Percentiles rank a stretch among this genome's conserved stretches.
Conservation (phyloP, 2,113 vertebrate genomes). For the Dipodomys ordii region DNA sequence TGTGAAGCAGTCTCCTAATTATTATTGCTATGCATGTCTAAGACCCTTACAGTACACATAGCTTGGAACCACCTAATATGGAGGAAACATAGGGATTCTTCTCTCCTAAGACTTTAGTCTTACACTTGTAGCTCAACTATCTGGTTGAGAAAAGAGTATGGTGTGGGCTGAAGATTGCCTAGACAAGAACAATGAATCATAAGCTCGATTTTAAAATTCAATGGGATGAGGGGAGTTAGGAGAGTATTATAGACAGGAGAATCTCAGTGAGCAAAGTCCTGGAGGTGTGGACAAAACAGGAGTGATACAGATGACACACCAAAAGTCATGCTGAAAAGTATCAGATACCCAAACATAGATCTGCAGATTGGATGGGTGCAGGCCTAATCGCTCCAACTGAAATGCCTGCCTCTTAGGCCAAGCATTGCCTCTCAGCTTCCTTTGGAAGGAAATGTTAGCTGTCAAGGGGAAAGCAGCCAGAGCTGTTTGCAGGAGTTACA, state of each 20-base stretch:
- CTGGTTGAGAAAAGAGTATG: background rate
- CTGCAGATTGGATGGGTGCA: background rate
- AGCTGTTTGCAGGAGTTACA: conserved; percentile 69
- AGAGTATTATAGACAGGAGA: background rate
- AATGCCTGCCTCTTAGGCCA: background rate
- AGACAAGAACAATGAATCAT: conserved; percentile 63
- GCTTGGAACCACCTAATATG: background rate
- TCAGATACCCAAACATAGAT: background rate
- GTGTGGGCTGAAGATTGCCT: conserved; percentile 31
- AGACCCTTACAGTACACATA: background rate
- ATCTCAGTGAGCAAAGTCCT: background rate
- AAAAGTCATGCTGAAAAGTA: background rate
- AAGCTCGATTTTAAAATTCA: conserved; percentile 45
- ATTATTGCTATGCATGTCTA: background rate
- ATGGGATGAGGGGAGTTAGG: background rate
- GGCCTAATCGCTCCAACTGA: background rate
- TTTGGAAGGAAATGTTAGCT: conserved; percentile 56
- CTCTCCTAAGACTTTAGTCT: background rate
- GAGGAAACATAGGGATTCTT: background rate
- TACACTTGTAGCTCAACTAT: background rate
- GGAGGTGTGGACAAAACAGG: background rate
- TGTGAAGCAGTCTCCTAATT: background rate
- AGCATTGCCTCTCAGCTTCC: conserved; percentile 11
- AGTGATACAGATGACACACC: background rate
- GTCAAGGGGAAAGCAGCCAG: conserved; percentile 70